Evolutionary conservation across 2,888 invertebrate genomes (phyloP), one percentile per base, ranked within the genome.

Genomic region (Hemistola chrysoprasaria): DNA sequence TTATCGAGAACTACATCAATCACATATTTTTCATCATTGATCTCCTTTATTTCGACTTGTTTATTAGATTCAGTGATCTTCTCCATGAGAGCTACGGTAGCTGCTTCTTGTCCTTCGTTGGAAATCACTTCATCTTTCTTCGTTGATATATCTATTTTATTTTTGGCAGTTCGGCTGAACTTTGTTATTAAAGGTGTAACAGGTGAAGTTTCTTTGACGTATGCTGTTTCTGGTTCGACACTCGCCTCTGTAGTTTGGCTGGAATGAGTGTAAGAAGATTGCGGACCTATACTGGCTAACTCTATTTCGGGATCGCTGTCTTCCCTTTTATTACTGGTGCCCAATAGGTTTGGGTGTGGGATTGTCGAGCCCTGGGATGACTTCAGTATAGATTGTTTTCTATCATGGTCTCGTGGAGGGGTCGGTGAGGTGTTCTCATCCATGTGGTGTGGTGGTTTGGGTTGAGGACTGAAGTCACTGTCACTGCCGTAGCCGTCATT

Each of bases 71-170:
- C 42, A 16, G 60, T 54, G 31, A 61, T 45, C 23, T 61, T 51
- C 8, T 54, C 45, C 7, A 64, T 41, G 1, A 64, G 40, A 7
- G 48, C 53, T 5, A 49, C 47, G 4, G 67, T 64, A 7, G 62
- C 53, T 42, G 45, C 56, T 21, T 61, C 56, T 4, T 61, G 56
- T 31, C 65, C 63, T 20, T 62, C 53, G n/a, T 53, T 31, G 6
- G 58, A 37, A 8, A 62, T 44, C 1, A 40, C 56, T 11, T 68
- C 58, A 33, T 41, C 53, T 0, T 55, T 52, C 24, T 30, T 46
- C 8, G 10, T 21, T 16, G 16, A 16, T 3, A 16, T 16, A 16
- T 3, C 6, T 8, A 31, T 10, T 3, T 22, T 4, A n/a, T 31
- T 31, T 10, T 22, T 31, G n/a, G 30, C 30, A 2, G n/a, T 22